Evolutionary conservation across 2,113 vertebrate species (phyloP).

Genomic region (Lanius ludovicianus): DNA sequence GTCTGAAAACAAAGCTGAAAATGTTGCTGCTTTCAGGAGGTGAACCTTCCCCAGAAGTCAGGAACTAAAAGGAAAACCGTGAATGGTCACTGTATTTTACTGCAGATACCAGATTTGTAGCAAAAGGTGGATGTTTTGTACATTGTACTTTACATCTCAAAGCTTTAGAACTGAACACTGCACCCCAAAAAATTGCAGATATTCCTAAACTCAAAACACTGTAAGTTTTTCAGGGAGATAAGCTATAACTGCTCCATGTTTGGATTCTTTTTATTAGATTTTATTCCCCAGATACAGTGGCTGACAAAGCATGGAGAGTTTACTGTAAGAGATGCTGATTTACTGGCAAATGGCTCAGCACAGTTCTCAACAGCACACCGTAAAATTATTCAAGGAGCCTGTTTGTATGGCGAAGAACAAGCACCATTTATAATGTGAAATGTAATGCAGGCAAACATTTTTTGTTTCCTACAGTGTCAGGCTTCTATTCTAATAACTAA

Average conservation of each 20-base stretch:
- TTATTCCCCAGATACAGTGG: not conserved
- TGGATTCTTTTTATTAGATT: not conserved
- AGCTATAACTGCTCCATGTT: not conserved
- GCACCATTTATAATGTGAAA: conserved; percentile 33
- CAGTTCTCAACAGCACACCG: not conserved
- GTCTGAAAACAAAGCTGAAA: not conserved
- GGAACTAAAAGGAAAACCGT: not conserved
- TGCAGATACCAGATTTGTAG: not conserved
- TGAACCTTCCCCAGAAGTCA: not conserved
- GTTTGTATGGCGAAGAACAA: conserved; percentile 20
- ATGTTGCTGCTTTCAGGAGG: not conserved
- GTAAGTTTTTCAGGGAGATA: not conserved
- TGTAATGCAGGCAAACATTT: conserved; percentile 28
- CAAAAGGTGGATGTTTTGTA: not conserved
- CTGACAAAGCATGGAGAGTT: conserved; percentile 9
- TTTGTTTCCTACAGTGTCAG: conserved; percentile 15
- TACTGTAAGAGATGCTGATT: conserved; percentile 23
- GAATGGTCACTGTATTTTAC: not conserved
- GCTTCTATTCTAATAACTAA: conserved; percentile 33
- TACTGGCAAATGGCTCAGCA: conserved; percentile 8
- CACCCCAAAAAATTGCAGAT: not conserved
- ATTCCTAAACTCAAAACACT: not conserved
- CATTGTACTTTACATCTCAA: not conserved
- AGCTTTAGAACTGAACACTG: not conserved
- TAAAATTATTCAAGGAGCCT: conserved; percentile 46